Percentiles rank a stretch among this genome's conserved stretches.
Conservation (phyloP, 2,797 vertebrate species). For the Pseudochirops cupreus region DNA sequence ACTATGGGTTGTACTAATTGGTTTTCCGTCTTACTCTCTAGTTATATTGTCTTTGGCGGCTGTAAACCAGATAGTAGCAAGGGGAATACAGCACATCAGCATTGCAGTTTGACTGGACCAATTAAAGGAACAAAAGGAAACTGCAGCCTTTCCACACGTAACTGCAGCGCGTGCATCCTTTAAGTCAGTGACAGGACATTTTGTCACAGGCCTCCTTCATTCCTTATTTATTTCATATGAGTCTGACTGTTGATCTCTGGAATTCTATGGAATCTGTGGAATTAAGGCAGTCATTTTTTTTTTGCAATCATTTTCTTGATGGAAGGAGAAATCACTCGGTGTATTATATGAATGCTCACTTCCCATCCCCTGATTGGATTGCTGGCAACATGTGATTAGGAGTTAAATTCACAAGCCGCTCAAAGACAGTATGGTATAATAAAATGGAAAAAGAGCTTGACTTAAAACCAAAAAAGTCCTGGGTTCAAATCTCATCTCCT, state of each 20-base stretch:
- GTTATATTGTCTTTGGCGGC: background rate
- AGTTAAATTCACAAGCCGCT: background rate
- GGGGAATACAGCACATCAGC: conserved; percentile 46
- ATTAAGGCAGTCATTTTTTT: conserved; percentile 6
- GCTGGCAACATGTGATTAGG: background rate
- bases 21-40: background rate
- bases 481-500: background rate
- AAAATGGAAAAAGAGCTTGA: background rate
- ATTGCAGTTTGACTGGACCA: background rate
- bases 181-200: background rate
- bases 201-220: conserved; percentile 19
- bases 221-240: background rate
- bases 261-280: background rate
- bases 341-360: conserved; percentile 1
- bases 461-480: background rate
- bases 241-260: background rate
- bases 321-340: background rate
- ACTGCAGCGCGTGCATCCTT: background rate
- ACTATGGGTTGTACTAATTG: background rate
- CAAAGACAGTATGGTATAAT: background rate
- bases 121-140: conserved; percentile 48
- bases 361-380: conserved; percentile 4
- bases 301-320: conserved; percentile 9
- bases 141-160: conserved; percentile 11
- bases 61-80: background rate